Conservation (phyloP, 2,888 invertebrate genomes). For the Onthophagus sagittarius region DNA sequence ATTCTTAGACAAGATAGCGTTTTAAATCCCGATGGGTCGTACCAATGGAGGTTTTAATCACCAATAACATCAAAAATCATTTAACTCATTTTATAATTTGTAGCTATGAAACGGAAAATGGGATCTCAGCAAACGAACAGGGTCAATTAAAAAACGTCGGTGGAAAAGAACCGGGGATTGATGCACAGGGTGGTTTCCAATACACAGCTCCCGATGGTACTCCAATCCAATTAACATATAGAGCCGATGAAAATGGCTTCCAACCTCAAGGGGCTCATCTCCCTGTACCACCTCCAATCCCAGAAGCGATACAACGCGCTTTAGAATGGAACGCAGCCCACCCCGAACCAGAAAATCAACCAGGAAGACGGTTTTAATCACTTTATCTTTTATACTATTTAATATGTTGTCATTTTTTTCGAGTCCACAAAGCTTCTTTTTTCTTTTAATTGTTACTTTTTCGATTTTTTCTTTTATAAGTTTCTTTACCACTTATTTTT, state of each 20-base stretch:
- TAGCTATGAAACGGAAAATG: constrained; percentile 19
- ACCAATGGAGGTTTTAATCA: constrained; percentile 39
- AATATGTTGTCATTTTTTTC: neutral
- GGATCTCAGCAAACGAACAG: constrained; percentile 45
- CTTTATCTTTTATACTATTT: neutral
- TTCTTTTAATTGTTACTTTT: neutral
- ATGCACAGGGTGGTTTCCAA: constrained; percentile 53
- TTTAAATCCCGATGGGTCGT: constrained; percentile 66
- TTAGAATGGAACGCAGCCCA: constrained; percentile 62
- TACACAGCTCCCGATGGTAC: constrained; percentile 61
- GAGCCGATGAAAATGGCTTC: constrained; percentile 69
- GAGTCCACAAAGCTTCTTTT: neutral
- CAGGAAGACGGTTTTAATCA: neutral
- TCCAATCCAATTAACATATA: constrained; percentile 54
- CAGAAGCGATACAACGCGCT: constrained; percentile 66
- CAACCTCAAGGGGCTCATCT: constrained; percentile 52
- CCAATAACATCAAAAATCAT: neutral
- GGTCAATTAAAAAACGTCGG: constrained; percentile 54
- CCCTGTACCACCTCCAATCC: constrained; percentile 59
- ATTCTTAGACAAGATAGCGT: constrained; percentile 65
- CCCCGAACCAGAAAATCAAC: constrained; percentile 41
- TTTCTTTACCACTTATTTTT: neutral
- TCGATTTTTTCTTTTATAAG: neutral
- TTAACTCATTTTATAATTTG: neutral
- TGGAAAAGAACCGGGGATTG: constrained; percentile 44